These are phyloP conservation scores for Engystomops pustulosus DNA, from an alignment of 2,113 vertebrate species.

Conservation along the genomic window DNA sequence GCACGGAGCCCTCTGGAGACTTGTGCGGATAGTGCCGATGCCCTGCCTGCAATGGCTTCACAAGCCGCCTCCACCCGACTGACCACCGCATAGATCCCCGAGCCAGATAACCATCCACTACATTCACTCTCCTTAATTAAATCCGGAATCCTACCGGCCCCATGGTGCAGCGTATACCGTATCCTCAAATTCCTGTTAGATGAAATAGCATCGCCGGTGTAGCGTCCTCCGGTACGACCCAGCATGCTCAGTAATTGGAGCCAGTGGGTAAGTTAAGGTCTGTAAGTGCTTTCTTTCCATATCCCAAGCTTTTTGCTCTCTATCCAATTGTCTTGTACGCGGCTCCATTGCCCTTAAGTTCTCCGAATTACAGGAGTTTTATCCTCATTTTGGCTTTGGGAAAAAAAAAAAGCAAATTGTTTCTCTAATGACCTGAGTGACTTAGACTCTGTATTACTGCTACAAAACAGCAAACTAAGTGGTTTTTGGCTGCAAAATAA, in stretches of 20 bases:
- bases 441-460: background rate
- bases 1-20: background rate
- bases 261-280: conserved; percentile 30
- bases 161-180: background rate
- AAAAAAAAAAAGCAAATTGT: conserved; percentile 28
- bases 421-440: conserved; percentile 28
- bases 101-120: background rate
- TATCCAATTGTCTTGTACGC: conserved; percentile 17
- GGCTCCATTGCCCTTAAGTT: conserved; percentile 20
- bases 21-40: background rate
- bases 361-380: conserved; percentile 21
- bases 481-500: conserved; percentile 6
- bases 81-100: background rate
- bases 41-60: conserved; percentile 1
- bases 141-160: background rate
- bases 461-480: background rate
- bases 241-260: conserved; percentile 48
- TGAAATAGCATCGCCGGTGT: background rate
- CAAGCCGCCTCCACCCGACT: background rate
- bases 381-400: conserved; percentile 13
- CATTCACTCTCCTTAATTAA: conserved; percentile 14
- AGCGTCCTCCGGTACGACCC: conserved; percentile 2
- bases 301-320: conserved; percentile 20
- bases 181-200: conserved; percentile 12
- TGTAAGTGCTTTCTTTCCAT: conserved; percentile 20